Conservation (phyloP, 2,797 vertebrate species). For the Gila robusta region DNA sequence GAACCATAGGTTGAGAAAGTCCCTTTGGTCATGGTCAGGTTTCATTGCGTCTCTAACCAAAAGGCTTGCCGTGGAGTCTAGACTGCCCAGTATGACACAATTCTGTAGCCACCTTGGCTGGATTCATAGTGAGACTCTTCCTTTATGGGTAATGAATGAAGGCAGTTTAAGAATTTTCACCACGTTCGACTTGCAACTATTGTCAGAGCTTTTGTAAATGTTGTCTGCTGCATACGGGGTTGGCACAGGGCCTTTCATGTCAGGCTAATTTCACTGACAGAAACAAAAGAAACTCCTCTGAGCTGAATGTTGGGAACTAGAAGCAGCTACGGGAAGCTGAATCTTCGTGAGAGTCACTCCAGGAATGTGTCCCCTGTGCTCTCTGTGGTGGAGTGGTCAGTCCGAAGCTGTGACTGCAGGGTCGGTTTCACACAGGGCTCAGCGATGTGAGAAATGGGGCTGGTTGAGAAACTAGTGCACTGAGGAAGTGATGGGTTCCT, state of each 20-base stretch:
- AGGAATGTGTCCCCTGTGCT: slow-evolving; percentile 45
- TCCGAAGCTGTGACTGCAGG: not conserved
- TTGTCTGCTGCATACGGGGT: not conserved
- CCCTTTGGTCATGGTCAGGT: not conserved
- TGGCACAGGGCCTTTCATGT: slow-evolving; percentile 15
- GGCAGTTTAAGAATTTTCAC: not conserved
- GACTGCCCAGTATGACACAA: slow-evolving; percentile 19
- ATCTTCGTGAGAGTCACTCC: slow-evolving; percentile 20
- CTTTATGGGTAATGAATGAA: not conserved
- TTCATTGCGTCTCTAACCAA: slow-evolving; percentile 5
- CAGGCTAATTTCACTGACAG: slow-evolving; percentile 24
- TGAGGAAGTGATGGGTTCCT: slow-evolving; percentile 49
- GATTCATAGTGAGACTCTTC: not conserved
- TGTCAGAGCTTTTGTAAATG: slow-evolving; percentile 16
- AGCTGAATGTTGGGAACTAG: not conserved
- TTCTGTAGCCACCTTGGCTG: slow-evolving; percentile 12
- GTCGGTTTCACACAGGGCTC: slow-evolving; percentile 37
- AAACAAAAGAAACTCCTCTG: slow-evolving; percentile 25
- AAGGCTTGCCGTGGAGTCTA: slow-evolving; percentile 8
- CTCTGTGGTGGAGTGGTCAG: slow-evolving; percentile 10
- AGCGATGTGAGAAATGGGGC: slow-evolving; percentile 30
- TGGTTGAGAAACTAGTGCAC: slow-evolving; percentile 28
- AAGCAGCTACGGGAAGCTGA: not conserved
- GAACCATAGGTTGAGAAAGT: slow-evolving; percentile 13
- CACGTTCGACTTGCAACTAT: not conserved